Percentiles rank a stretch among this genome's conserved stretches.
Evolutionary conservation across 2,113 vertebrate species (phyloP).

Genomic region (Ceyx margarethae): DNA sequence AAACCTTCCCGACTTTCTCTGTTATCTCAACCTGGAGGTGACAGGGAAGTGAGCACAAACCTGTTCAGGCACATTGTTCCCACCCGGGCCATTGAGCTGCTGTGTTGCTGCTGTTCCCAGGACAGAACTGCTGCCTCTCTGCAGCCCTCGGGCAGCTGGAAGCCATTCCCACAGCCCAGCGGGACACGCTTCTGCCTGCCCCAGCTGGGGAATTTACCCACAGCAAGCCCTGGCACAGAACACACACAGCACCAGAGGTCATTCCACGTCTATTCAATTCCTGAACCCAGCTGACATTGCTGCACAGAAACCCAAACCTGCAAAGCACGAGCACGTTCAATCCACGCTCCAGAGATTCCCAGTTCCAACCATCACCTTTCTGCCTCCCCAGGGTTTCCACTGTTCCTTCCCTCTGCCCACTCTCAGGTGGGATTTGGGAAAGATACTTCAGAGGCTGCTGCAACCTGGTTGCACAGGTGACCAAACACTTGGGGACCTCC

Average conservation of each 20-base stretch:
- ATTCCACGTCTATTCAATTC: accelerated
- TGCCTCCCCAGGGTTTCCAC: neutral
- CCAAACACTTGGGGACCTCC: neutral
- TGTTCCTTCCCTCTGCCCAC: neutral
- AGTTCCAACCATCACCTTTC: neutral
- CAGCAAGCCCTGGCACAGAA: neutral
- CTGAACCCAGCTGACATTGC: neutral
- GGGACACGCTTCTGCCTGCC: neutral
- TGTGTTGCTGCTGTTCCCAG: neutral
- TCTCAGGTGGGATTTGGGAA: neutral
- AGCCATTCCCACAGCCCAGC: accelerated
- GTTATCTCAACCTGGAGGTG: neutral
- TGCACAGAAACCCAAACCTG: neutral
- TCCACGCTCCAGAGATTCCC: accelerated
- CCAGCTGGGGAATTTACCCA: neutral
- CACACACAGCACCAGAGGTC: accelerated
- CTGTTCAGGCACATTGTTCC: conserved; percentile 25
- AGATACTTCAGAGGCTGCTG: neutral
- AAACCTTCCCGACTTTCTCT: neutral
- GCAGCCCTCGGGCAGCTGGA: neutral
- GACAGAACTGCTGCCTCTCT: neutral
- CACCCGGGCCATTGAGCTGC: neutral
- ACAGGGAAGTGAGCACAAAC: conserved; percentile 23
- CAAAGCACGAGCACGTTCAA: neutral
- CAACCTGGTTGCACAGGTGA: neutral